phyloP scores from a whole-genome alignment of 2,113 vertebrate species.

The Rattus rattus region DNA sequence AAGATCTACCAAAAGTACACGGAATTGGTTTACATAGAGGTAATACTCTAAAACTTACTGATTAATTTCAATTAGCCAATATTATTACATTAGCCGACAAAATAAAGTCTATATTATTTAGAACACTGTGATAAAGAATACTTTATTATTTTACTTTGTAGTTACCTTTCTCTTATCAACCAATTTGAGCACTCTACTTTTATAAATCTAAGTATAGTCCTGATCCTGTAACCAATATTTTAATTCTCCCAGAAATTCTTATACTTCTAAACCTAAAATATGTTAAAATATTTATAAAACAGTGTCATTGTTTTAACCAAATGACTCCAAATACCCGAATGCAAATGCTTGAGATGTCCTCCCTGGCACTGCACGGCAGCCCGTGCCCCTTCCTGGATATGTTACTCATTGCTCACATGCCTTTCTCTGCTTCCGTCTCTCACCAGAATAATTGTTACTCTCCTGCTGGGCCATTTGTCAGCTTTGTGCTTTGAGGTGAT shows the following conservation, averaged over 20 bases:
- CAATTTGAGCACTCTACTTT: background rate
- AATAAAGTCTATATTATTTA: background rate
- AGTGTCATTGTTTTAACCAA: background rate
- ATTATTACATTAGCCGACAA: background rate
- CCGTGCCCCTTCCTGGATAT: background rate
- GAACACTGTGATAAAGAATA: background rate
- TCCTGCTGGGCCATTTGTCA: background rate
- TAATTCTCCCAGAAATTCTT: background rate
- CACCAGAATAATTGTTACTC: background rate
- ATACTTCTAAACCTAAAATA: background rate
- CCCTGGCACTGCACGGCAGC: background rate
- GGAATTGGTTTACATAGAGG: background rate
- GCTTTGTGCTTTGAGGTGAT: background rate
- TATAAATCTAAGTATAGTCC: background rate
- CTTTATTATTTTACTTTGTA: background rate
- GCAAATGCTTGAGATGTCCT: fast-evolving
- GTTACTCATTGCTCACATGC: background rate
- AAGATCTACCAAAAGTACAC: background rate
- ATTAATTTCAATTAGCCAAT: background rate
- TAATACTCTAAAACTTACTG: background rate
- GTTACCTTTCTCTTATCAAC: background rate
- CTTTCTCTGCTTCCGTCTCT: background rate
- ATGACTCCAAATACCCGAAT: background rate
- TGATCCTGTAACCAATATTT: background rate
- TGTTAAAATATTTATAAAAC: background rate